phyloP scores from a whole-genome alignment of 2,888 invertebrate species.

The Plebejus argus region DNA sequence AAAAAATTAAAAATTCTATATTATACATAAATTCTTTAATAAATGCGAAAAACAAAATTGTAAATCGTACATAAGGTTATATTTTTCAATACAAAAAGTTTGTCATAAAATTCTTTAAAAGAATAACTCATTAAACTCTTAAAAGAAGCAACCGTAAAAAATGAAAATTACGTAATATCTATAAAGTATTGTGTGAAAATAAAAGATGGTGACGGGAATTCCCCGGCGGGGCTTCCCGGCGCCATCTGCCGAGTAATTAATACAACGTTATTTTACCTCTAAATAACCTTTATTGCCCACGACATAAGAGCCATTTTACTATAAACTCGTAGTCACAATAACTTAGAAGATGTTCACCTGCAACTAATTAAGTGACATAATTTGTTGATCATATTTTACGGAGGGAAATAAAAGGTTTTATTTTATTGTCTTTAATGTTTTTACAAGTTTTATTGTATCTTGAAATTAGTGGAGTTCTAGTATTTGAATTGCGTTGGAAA shows the following conservation, averaged over 20 bases:
- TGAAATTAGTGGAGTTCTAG: not conserved
- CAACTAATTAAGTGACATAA: slow-evolving; percentile 15
- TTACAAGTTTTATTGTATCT: slow-evolving; percentile 35
- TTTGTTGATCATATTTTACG: slow-evolving; percentile 13
- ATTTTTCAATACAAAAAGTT: too few species aligned
- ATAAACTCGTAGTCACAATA: not conserved
- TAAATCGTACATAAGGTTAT: too few species aligned
- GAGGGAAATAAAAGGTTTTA: not conserved
- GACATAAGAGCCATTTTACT: not conserved
- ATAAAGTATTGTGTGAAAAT: slow-evolving; percentile 25
- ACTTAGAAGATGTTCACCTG: slow-evolving; percentile 21
- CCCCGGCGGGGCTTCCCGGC: not conserved
- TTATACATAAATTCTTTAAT: too few species aligned
- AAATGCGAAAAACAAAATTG: too few species aligned
- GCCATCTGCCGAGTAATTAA: not conserved
- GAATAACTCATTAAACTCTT: too few species aligned
- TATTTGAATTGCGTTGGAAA: too few species aligned
- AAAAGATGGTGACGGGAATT: not conserved
- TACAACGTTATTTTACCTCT: not conserved
- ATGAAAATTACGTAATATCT: not conserved
- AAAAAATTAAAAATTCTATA: too few species aligned
- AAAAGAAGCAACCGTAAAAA: not conserved
- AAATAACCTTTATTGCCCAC: not conserved
- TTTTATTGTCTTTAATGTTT: slow-evolving; percentile 26
- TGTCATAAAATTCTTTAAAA: too few species aligned